Evolutionary conservation across 2,113 vertebrate genomes (phyloP), one percentile per base, ranked within the genome.

Genomic region (Globicephala melas): DNA sequence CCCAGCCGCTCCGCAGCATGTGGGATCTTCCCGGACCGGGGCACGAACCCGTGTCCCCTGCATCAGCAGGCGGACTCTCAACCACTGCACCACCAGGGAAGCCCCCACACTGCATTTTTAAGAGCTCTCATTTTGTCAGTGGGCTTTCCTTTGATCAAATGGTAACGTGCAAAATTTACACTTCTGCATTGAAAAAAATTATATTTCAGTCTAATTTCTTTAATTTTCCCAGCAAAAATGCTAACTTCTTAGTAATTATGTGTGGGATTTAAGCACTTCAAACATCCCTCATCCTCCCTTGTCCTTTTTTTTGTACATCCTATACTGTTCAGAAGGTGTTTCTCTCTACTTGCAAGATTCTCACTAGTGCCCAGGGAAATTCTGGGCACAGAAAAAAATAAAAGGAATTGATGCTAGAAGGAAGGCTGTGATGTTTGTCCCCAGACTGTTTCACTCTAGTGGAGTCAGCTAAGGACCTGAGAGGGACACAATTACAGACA

Each of bases 111-210:
- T 55, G 15, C 55, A 15, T 90, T 83, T 92, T 77, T 47, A 65
- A 89, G 73, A 25, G 63, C 26, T 74, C 38, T 90, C 31, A 25
- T 88, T 94, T 58, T 71, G 44, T 71, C 28, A 87, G 33, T 33
- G 50, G 53, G 15, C 31, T 94, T 92, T 93, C 36, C 21, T 83
- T 91, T 62, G 55, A 80, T 79, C 50, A 80, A 41, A 84, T 17
- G n/a, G n/a, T 63, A 92, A 93, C 68, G 86, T 68, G 55, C 28
- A 97, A 81, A 79, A 23, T 91, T 85, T 65, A 86, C 17, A 73
- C 70, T 83, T 90, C 76, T 96, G 38, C 21, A 58, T 28, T 86
- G 71, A 92, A 90, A 95, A 44, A 73, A 8, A 38, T 18, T 41
- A 14, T 53, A 41, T 89, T 89, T 53, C 3, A 55, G 33, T 84